phyloP scores from a whole-genome alignment of 2,113 vertebrate species.

The Dendrocopos noguchii region DNA sequence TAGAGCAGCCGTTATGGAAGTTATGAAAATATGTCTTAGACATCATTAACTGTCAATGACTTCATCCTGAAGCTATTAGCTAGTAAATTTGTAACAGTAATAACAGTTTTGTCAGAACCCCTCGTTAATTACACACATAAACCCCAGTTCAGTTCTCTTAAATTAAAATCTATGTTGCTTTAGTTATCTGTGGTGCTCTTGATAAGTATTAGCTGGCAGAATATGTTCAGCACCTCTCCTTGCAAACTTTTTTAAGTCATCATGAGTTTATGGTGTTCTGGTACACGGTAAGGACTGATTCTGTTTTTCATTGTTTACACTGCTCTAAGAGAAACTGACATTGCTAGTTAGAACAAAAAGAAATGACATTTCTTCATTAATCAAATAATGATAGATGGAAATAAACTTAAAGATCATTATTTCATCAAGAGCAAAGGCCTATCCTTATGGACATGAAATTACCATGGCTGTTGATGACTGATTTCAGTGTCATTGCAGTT shows the following conservation, averaged over 20 bases:
- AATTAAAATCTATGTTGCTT: constrained; percentile 27
- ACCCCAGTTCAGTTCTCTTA: constrained; percentile 11
- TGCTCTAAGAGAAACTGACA: background rate
- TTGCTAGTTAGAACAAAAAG: background rate
- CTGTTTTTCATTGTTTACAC: constrained; percentile 32
- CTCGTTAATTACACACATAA: constrained; percentile 50
- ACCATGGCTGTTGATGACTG: constrained; percentile 27
- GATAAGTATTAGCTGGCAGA: background rate
- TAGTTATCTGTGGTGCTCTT: constrained; percentile 10
- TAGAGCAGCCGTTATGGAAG: background rate
- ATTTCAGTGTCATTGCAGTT: constrained; percentile 39
- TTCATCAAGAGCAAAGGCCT: constrained; percentile 40
- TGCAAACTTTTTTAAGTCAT: background rate
- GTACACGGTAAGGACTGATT: background rate
- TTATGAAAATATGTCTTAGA: constrained; percentile 48
- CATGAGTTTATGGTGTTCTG: background rate
- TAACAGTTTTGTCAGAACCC: constrained; percentile 53
- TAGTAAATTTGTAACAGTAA: constrained; percentile 56
- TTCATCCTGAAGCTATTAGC: constrained; percentile 49
- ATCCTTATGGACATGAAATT: constrained; percentile 33
- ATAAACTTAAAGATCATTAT: background rate
- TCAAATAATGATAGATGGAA: constrained; percentile 29
- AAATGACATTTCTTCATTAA: constrained; percentile 39
- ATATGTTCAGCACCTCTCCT: background rate
- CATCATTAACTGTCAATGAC: constrained; percentile 39